Base-by-base conservation (phyloP, 2,113 vertebrate genomes). In the Garra rufa region DNA sequence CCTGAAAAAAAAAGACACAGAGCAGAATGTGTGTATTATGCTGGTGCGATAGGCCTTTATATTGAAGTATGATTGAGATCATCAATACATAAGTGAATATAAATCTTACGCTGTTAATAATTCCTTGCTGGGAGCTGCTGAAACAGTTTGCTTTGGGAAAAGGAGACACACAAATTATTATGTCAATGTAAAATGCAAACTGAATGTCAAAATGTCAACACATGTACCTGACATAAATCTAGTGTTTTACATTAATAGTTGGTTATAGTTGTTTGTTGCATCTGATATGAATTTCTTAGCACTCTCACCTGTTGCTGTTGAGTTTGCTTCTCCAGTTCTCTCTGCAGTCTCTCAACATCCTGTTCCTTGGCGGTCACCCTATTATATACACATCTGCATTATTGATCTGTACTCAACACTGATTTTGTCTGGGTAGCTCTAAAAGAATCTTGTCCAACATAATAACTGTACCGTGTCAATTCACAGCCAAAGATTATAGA, bases 281-380 rank as follows among this genome's bases (percentile, higher is more conserved):
- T 73, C 21, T 3, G 4, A 21, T 46, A 57, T 57, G 15, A 57
- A 28, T 80, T 52, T n/a, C 50, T 11, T 17, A 6, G 41, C 1
- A 14, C 13, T 24, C 88, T 89, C 84, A 98, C 97, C 96, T 97
- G 95, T 77, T 95, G 93, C 77, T 94, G 65, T 28, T 85, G 91
- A 59, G 91, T 88, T n/a, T 90, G 87, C 91, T 91, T 95, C 85
- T 95, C 94, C 87, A 97, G 87, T 41, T 94, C 69, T 50, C 86
- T 89, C 92, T 96, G 94, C 88, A 98, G 79, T 63, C 83, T 92
- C 89, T 95, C 95, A 84, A 96, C 89, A 88, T 96, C 93, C 81
- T 95, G 93, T 85, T 98, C 95, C 84, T 97, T 96, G 65, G 43
- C 90, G 65, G 92, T 91, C 76, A 99, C 91, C 76, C 98, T 99